Conservation (phyloP, 2,888 invertebrate species). For the Neoitamus cyanurus region DNA sequence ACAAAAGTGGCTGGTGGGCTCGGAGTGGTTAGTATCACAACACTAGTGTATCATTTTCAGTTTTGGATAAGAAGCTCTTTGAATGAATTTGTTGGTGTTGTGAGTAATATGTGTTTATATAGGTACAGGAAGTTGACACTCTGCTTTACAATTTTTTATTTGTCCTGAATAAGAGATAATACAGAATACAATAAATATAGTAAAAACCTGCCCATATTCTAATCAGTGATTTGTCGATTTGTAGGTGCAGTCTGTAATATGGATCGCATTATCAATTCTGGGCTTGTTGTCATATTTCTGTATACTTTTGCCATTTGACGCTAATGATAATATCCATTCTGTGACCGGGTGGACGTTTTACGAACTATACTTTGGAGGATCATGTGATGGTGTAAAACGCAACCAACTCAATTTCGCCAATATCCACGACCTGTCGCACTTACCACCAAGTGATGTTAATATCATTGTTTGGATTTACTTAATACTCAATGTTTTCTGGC, state of each 20-base stretch:
- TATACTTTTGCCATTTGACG: slow-evolving; percentile 56
- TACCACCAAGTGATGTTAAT: slow-evolving; percentile 58
- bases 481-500: slow-evolving; percentile 61
- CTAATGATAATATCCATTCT: slow-evolving; percentile 57
- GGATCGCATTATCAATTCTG: slow-evolving; percentile 64
- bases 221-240: slow-evolving; percentile 38
- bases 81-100: background rate
- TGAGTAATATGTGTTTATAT: background rate
- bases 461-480: slow-evolving; percentile 63
- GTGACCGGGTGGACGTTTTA: slow-evolving; percentile 59
- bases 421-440: slow-evolving; percentile 56
- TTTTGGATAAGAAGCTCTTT: background rate
- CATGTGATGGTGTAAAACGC: slow-evolving; percentile 52
- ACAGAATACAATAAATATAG: no score
- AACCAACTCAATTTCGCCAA: slow-evolving; percentile 55
- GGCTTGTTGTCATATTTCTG: slow-evolving; percentile 64
- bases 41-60: background rate
- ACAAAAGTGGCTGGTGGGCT: slow-evolving; percentile 54
- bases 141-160: no score
- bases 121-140: background rate
- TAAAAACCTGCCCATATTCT: background rate
- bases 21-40: slow-evolving; percentile 53
- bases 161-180: no score
- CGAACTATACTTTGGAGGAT: slow-evolving; percentile 63
- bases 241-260: slow-evolving; percentile 63